These are phyloP conservation scores for Drosophila serrata DNA, from an alignment of 1,140 invertebrate genomes.

Conservation along the genomic window DNA sequence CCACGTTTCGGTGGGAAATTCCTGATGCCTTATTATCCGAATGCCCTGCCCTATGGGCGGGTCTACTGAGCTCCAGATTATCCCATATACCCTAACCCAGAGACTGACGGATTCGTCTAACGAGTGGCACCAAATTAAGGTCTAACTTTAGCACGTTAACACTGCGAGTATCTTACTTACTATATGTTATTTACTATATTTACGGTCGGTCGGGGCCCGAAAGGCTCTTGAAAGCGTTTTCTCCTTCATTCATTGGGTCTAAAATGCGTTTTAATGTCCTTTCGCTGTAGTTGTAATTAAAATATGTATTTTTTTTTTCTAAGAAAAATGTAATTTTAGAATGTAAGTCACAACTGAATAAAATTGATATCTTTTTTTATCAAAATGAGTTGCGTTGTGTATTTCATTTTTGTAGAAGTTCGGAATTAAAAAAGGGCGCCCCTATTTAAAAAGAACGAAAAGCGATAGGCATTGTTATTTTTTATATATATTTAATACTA, in stretches of 20 bases:
- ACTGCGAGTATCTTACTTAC: slow-evolving; percentile 16
- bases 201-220: slow-evolving; percentile 26
- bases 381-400: neutral
- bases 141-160: slow-evolving; percentile 45
- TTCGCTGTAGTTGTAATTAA: slow-evolving; percentile 44
- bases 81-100: slow-evolving; percentile 31
- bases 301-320: neutral
- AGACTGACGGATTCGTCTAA: slow-evolving; percentile 79
- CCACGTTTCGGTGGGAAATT: slow-evolving; percentile 78
- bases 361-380: neutral
- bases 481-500: neutral
- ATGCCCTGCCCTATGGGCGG: slow-evolving; percentile 79
- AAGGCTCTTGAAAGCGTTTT: slow-evolving; percentile 71
- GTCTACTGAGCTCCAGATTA: slow-evolving; percentile 64
- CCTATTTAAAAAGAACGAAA: too few species aligned
- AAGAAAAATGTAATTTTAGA: slow-evolving; percentile 10
- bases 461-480: neutral
- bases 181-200: slow-evolving; percentile 5
- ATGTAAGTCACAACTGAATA: slow-evolving; percentile 8
- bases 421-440: neutral
- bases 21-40: slow-evolving; percentile 83
- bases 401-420: neutral
- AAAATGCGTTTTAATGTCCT: slow-evolving; percentile 71
- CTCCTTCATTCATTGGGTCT: neutral
- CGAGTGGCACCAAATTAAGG: slow-evolving; percentile 72